A percentile compares a stretch with the other conserved stretches of the same genome.
Evolutionary conservation across 2,113 vertebrate genomes (phyloP).

Genomic region (Hemichromis elongatus): DNA sequence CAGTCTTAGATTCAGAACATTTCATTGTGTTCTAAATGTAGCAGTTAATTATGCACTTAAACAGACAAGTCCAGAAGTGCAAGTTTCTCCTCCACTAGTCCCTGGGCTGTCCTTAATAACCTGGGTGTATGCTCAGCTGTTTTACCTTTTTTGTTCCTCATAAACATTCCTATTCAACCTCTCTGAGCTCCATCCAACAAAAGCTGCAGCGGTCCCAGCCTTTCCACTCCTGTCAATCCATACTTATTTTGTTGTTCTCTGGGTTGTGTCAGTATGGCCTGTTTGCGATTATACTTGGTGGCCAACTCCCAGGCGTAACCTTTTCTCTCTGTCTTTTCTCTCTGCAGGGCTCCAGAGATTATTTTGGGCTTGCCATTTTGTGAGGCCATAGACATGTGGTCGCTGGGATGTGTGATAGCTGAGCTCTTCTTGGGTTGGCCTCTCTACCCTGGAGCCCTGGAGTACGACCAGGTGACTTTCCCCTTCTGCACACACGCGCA

Average conservation of each 20-base stretch:
- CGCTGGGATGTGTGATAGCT: constrained; percentile 94
- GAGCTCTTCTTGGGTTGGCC: constrained; percentile 98
- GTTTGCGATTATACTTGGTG: neutral
- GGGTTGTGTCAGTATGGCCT: neutral
- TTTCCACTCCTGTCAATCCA: neutral
- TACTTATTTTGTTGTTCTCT: neutral
- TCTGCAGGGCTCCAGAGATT: constrained; percentile 93
- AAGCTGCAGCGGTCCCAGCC: neutral
- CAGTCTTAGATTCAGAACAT: neutral
- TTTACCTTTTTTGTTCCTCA: neutral
- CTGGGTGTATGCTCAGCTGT: neutral
- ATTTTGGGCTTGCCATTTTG: constrained; percentile 97
- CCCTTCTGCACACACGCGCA: neutral
- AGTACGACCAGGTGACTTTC: constrained; percentile 92
- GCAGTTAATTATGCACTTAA: neutral
- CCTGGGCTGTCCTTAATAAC: neutral
- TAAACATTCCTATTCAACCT: neutral
- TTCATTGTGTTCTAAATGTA: neutral
- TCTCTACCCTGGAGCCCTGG: constrained; percentile 95
- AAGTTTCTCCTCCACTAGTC: neutral
- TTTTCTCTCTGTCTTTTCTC: constrained; percentile 11
- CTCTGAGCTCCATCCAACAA: neutral
- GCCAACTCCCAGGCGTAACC: neutral
- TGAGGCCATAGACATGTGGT: constrained; percentile 99
- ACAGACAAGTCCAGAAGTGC: neutral